These are phyloP conservation scores for Melanotaenia nigrans DNA, from an alignment of 2,797 vertebrate genomes.

Conservation along the genomic window DNA sequence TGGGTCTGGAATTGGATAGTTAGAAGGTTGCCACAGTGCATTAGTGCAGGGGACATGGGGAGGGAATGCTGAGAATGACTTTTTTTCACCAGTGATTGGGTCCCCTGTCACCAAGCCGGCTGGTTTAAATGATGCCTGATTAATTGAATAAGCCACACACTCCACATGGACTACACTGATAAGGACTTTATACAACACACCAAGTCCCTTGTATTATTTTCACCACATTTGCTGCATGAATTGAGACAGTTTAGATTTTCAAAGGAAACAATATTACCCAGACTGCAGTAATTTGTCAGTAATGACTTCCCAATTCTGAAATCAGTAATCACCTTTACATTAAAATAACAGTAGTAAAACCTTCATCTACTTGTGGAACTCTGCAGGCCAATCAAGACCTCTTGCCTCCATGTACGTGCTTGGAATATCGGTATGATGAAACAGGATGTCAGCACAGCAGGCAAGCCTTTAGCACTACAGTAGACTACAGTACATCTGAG, in stretches of 20 bases:
- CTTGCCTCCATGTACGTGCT: slow-evolving; percentile 43
- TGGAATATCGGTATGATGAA: slow-evolving; percentile 63
- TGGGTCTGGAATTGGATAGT: slow-evolving; percentile 82
- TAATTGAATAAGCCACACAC: slow-evolving; percentile 79
- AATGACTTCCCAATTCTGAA: slow-evolving; percentile 30
- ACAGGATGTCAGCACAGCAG: slow-evolving; percentile 67
- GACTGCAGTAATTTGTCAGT: slow-evolving; percentile 44
- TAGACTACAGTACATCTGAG: slow-evolving; percentile 66
- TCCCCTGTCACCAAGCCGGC: slow-evolving; percentile 75
- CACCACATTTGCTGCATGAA: slow-evolving; percentile 41
- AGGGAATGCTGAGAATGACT: slow-evolving; percentile 75
- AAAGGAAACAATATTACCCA: slow-evolving; percentile 41
- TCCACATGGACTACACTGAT: slow-evolving; percentile 66
- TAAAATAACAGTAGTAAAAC: slow-evolving; percentile 35
- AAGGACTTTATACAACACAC: slow-evolving; percentile 57
- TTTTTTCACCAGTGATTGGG: slow-evolving; percentile 74
- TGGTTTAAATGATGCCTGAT: slow-evolving; percentile 80
- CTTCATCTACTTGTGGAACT: slow-evolving; percentile 36
- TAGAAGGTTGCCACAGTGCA: slow-evolving; percentile 82
- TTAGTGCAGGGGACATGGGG: slow-evolving; percentile 71
- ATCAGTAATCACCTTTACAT: slow-evolving; percentile 42
- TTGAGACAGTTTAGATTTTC: slow-evolving; percentile 47
- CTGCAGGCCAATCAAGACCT: slow-evolving; percentile 62
- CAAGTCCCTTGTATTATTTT: slow-evolving; percentile 42
- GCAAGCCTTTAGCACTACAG: slow-evolving; percentile 48